Base-by-base conservation (phyloP, 2,797 vertebrate species). In the Arrhamphus sclerolepis region DNA sequence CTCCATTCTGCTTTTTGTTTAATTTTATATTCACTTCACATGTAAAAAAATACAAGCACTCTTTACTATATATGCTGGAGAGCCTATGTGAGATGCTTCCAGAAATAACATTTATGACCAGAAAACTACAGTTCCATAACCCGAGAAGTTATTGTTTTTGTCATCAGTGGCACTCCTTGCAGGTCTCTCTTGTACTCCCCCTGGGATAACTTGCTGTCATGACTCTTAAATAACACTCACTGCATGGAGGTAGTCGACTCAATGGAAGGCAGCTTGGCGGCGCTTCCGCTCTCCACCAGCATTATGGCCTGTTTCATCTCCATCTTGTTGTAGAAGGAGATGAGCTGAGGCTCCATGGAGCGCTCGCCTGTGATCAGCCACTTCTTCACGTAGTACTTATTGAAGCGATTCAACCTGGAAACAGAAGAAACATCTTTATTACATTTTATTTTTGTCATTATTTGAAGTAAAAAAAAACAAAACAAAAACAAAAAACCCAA, bases 311-410 rank as follows among this genome's bases (percentile, higher is more conserved):
- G 94, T 68, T 95, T 97, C 93, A 96, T 93, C 92, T 98, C 97
- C 96, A 98, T 92, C 91, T 98, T 98, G 85, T 98, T 96, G 84
- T 97, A 98, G 91, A 98, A 98, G 53, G 97, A 96, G 14, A 98
- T 94, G 69, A 98, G 94, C 88, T 97, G 95, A 0, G 96, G 97
- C 86, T 98, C 94, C 28, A 91, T 95, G 77, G 95, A 98, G 50
- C 96, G 91, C 3, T 97, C 94, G 0, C 96, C 95, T 0, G 92
- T 92, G 4, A 98, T 96, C 90, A 98, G 91, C 87, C 94, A 97
- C 81, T 88, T 94, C 93, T 96, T 98, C 87, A 98, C 85, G 0
- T 98, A 98, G n/a, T 91, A 89, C 87, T 97, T 96, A 61, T 98
- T 98, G 82, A 98, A 98, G 49, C 95, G 95, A 72, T 92, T 95